Evolutionary conservation across 2,888 invertebrate genomes (phyloP), one percentile per base, ranked within the genome.

Genomic region (Andrena bicolor): DNA sequence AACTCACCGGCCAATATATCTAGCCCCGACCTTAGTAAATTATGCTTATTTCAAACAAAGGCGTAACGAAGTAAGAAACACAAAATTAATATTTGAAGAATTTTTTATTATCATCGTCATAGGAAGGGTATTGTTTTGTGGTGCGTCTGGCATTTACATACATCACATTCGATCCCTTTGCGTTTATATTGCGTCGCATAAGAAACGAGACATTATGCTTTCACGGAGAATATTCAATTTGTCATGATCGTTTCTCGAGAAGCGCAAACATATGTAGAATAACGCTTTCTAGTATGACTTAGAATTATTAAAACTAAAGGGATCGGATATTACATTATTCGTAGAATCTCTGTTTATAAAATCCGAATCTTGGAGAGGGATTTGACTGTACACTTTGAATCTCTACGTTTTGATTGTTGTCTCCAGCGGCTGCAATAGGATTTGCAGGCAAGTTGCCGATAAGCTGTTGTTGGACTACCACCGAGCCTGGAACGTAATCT

Each of bases 401-500:
- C 0, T 77, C 74, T 16, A 78, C 20, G 20, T 8, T 83, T 16
- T 56, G 66, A 7, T 7, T 20, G 4, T 35, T 66, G 23, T 63
- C 70, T 26, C 32, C 51, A 13, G n/a, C 41, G 30, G 49, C 23
- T 10, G 3, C 35, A 10, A 7, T 10, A 1, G 75, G 70, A 2
- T n/a, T 51, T 32, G 65, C 68, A 20, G 30, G 35, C n/a, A 0
- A 10, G 16, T 66, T 56, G 4, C 48, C 63, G 0, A 64, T 51
- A 16, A 75, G 6, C 1, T 80, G 63, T 53, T n/a, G 69, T 41
- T 85, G 53, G 23, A 86, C 53, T 49, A 89, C 72, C n/a, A 91
- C 78, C 4, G 32, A 53, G 13, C 91, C 90, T 10, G 90, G 82
- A 26, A 86, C 70, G 66, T 91, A 91, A 16, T 76, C 91, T 2